Evolutionary conservation across 2,888 invertebrate species (phyloP), one percentile per base, ranked within the genome.

Genomic region (Xestoiulus laeticollis): DNA sequence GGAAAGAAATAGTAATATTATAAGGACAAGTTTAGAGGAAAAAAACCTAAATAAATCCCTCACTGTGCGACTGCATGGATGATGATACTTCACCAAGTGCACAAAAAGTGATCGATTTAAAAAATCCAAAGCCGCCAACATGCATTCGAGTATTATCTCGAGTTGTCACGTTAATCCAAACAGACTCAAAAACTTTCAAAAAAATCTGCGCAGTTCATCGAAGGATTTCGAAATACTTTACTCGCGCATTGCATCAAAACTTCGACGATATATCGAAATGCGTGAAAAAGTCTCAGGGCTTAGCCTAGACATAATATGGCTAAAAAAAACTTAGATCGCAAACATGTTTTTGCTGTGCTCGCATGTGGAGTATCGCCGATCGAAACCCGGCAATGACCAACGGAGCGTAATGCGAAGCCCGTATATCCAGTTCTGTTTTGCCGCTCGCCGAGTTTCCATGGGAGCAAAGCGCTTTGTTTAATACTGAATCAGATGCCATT

Each of bases 391-490:
- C 53, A 53, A 53, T 53, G 53, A 53, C 19, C 53, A 53, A n/a
- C 53, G n/a, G 53, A 53, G 53, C 53, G n/a, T 53, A 19, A 53
- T n/a, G 53, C n/a, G 53, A 53, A 53, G 19, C 19, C 19, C n/a
- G n/a, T 19, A 38, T 38, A 53, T 53, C 53, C 53, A 53, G 53
- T n/a, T n/a, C n/a, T 53, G 53, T 53, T 53, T 53, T 53, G 53
- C 53, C 53, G n/a, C 53, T 16, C 53, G 6, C n/a, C n/a, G 19
- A 53, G 53, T 53, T 53, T n/a, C 53, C 53, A 53, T 53, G 53
- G 53, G 53, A 53, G 53, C 53, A 53, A 53, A 53, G 53, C 53
- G 53, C 53, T 53, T 53, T 53, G 53, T 53, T 53, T n/a, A 53
- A 53, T 5, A 16, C 53, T n/a, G 19, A 53, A 53, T 16, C 53